A percentile compares a stretch with the other conserved stretches of the same genome.
phyloP scores from a whole-genome alignment of 2,797 vertebrate species.

The Cossypha polioptera region DNA sequence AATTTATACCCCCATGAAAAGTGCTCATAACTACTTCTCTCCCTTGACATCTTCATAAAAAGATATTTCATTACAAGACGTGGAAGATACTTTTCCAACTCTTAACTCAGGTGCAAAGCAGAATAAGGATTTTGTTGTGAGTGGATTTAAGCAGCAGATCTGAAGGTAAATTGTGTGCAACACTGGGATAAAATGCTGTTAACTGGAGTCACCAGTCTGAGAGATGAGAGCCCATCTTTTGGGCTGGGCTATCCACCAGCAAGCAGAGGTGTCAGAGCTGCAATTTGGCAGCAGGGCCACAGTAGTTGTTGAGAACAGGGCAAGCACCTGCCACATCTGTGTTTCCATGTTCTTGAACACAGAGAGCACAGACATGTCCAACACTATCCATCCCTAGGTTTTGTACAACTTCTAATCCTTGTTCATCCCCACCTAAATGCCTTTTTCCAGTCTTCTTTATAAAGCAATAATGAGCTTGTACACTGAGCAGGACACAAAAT shows the following conservation, averaged over 20 bases:
- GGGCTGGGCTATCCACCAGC: too few species aligned
- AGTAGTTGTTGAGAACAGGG: not conserved
- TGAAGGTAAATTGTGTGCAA: not conserved
- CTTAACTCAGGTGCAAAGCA: not conserved
- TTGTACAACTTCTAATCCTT: not conserved
- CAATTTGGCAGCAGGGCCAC: not conserved
- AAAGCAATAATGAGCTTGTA: not conserved
- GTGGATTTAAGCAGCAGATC: not conserved
- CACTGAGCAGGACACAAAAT: not conserved
- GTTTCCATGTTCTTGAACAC: fast-evolving
- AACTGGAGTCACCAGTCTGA: not conserved
- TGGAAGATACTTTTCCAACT: not conserved
- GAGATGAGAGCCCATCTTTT: not conserved
- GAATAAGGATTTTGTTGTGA: not conserved
- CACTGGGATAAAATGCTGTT: not conserved
- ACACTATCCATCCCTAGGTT: fast-evolving
- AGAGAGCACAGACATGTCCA: not conserved
- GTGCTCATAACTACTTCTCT: not conserved
- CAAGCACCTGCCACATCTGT: not conserved
- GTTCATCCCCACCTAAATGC: not conserved
- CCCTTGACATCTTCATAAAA: slow-evolving; percentile 14
- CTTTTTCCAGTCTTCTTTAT: not conserved
- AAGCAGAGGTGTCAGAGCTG: not conserved
- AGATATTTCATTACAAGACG: not conserved
- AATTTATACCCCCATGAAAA: not conserved